Evolutionary conservation across 2,113 vertebrate genomes (phyloP), one percentile per base, ranked within the genome.

Genomic region (Caloenas nicobarica): DNA sequence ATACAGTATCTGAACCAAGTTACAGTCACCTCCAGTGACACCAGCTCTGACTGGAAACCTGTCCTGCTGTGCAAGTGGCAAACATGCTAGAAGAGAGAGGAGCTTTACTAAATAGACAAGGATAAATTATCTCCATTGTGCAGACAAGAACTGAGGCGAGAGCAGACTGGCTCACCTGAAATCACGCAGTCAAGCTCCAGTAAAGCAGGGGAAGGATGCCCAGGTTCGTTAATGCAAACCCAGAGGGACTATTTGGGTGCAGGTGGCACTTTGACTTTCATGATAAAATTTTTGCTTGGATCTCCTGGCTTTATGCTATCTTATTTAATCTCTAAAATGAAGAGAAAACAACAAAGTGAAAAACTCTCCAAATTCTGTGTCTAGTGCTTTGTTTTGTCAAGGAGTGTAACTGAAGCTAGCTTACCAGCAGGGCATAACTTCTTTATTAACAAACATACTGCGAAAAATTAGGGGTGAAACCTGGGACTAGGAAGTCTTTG

Each of bases 121-220:
- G 19, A 57, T 23, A 53, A 62, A 86, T 68, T 25, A n/a, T 42
- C 21, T 78, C 81, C 11, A 11, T 6, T 22, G 21, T 61, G 50
- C 22, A 62, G 62, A 80, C 18, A 31, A 53, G 48, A 87, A 57
- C 0, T 33, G 77, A 94, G 29, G 29, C 34, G 34, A 22, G 21
- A 13, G 24, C 4, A 33, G 23, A 18, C 19, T 38, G n/a, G 12
- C 16, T 78, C 33, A 40, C 29, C n/a, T 68, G 38, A 80, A 66
- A 34, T 24, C 4, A 0, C 9, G 38, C 8, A 34, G 50, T 4
- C 4, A 1, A 58, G 34, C 16, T 82, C 12, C 25, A 31, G 24
- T 42, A 71, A 65, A 80, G 11, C 21, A 50, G 6, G 13, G 34
- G 38, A 79, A 79, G 40, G 14, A 61, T 60, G 9, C 33, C 21